A percentile compares a stretch with the other conserved stretches of the same genome.
These are phyloP conservation scores for Siphamia tubifer DNA, from an alignment of 2,113 vertebrate genomes.

Conservation along the genomic window DNA sequence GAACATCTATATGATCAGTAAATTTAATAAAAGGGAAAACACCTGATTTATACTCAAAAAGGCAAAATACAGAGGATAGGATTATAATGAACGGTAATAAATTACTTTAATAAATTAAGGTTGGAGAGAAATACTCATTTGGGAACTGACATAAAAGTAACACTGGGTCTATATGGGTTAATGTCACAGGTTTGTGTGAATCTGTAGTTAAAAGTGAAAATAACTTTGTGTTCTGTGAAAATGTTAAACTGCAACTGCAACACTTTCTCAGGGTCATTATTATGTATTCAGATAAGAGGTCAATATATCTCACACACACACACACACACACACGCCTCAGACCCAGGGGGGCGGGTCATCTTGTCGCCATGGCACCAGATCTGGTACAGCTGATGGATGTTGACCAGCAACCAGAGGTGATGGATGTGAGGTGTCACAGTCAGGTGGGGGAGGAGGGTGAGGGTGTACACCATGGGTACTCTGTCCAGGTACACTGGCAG, in stretches of 20 bases:
- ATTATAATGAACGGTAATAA: no score
- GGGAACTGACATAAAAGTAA: no score
- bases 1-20: no score
- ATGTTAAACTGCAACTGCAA: neutral
- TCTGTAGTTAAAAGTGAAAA: no score
- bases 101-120: no score
- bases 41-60: no score
- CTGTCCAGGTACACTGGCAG: constrained; percentile 10
- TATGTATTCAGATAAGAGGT: constrained; percentile 21
- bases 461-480: constrained; percentile 5
- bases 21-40: no score
- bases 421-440: constrained; percentile 39
- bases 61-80: no score
- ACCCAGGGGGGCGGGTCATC: neutral
- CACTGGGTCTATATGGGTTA: no score
- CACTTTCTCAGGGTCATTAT: neutral
- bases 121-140: no score
- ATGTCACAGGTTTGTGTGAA: no score
- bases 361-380: neutral
- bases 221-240: neutral
- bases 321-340: neutral
- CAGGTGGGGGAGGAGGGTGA: neutral
- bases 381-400: constrained; percentile 35
- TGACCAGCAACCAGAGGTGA: constrained; percentile 39
- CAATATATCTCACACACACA: constrained; percentile 16